Evolutionary conservation across 2,797 vertebrate species (phyloP), one percentile per base, ranked within the genome.

Genomic region (Scyliorhinus canicula): DNA sequence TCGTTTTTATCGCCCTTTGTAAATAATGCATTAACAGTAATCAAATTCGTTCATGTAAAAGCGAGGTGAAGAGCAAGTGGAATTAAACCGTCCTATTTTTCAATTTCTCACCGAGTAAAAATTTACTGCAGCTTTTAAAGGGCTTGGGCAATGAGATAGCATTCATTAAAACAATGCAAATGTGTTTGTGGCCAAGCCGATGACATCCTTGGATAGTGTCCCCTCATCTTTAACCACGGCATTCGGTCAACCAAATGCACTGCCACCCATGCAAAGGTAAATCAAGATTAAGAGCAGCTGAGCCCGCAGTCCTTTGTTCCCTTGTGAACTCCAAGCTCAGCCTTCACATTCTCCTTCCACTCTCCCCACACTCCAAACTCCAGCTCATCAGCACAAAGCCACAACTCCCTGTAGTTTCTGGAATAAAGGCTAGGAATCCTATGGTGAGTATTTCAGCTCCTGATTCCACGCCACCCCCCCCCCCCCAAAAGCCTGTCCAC

Each of bases 1-100:
- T n/a, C 57, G 44, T 91, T 90, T 90, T 90, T 40, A 63, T 63
- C 21, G 57, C 55, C 19, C 86, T 90, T 60, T 90, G 57, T 90
- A n/a, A 90, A 40, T 90, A 90, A 90, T 90, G 57, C 35, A 63
- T 60, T 24, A 90, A 90, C n/a, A 63, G 57, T 63, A 35, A 90
- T 90, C 86, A 90, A 3, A 40, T 57, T 90, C 19, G 60, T 60
- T 40, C 21, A 40, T 63, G n/a, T 90, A 24, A 90, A 40, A 40
- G 57, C 4, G 40, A 90, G n/a, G 55, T 90, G 86, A 63, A 63
- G 35, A n/a, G 35, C 86, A 90, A 60, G 35, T 60, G 35, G 55
- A 90, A 90, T 60, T 57, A 90, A 90, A 63, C 9, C 44, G n/a
- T 55, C 19, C 84, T 40, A 40, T 63, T 63, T 90, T 90, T 90